Evolutionary conservation across 1,140 invertebrate species (phyloP), one percentile per base, ranked within the genome.

Genomic region (Oreohelix idahoensis): DNA sequence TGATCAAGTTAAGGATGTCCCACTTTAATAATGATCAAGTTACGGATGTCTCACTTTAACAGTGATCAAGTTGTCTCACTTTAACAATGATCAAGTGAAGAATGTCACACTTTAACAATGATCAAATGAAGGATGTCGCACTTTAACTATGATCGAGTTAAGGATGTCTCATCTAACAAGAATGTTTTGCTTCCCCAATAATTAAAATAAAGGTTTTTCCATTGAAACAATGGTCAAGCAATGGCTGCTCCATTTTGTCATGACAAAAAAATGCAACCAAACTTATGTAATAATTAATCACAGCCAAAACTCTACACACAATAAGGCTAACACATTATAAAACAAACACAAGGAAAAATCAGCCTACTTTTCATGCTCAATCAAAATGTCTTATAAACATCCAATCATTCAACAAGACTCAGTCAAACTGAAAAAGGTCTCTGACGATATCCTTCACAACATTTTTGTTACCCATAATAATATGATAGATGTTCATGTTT

Each of bases 351-450:
- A 45, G 5, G 42, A 45, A 45, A 45, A 45, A 8, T 45, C 5
- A 8, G 5, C 42, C 15, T 5, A 45, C 5, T 45, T 8, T 45
- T 8, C 42, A n/a, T n/a, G n/a, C n/a, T n/a, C 42, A 45, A 45
- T 45, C 42, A 45, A 45, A 15, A 5, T 45, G 42, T 5, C 42
- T 45, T 45, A 58, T 10, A 58, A 2, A 17, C 20, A 26, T 26
- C 4, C 51, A 58, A 26, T 26, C 51, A 23, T 11, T 11, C 23
- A 15, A 17, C 23, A 58, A 20, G 20, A 15, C 51, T 66, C 29
- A 74, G n/a, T 79, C 63, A 36, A 69, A 42, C 1, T 51, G 58
- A 66, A 79, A 69, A 1, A 79, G 5, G 4, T 53, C 77, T 36
- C 26, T 66, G 58, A 79, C 26, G 23, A 79, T 69, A 20, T 79